phyloP scores from a whole-genome alignment of 2,888 invertebrate species.

The Lymantria monacha region DNA sequence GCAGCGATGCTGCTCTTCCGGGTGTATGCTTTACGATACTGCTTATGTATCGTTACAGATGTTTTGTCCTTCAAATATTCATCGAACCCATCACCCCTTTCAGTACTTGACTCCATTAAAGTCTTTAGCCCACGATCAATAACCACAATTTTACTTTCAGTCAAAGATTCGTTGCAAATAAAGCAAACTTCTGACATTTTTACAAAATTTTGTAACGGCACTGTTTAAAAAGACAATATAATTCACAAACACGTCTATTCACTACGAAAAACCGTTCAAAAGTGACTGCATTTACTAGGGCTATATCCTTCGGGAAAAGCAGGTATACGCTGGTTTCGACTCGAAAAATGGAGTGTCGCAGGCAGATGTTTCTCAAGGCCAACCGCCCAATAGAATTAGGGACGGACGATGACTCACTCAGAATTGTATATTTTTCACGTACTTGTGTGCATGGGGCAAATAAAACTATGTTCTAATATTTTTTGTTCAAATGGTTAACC shows the following conservation, averaged over 20 bases:
- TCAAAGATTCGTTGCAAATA: slow-evolving; percentile 5
- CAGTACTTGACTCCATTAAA: slow-evolving; percentile 14
- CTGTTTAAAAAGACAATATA: slow-evolving; percentile 1
- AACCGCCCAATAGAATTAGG: slow-evolving; percentile 10
- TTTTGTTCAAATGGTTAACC: too few relatives aligned
- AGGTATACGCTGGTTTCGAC: too few relatives aligned
- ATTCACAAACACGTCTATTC: slow-evolving; percentile 7
- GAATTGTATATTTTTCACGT: too few relatives aligned
- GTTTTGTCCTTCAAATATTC: slow-evolving; percentile 8
- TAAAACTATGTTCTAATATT: too few relatives aligned
- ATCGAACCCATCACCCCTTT: slow-evolving; percentile 10
- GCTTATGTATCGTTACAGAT: slow-evolving; percentile 9
- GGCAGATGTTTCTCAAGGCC: slow-evolving; percentile 15
- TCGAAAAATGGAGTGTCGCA: slow-evolving; percentile 7
- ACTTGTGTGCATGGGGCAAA: too few relatives aligned
- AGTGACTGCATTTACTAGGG: slow-evolving; percentile 6
- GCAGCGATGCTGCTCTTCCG: neutral
- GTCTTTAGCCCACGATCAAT: slow-evolving; percentile 12
- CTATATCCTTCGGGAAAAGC: too few relatives aligned
- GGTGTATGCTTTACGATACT: neutral
- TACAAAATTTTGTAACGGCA: slow-evolving; percentile 6
- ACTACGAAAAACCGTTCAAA: slow-evolving; percentile 6
- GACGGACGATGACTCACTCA: slow-evolving; percentile 7
- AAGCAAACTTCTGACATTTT: slow-evolving; percentile 9
- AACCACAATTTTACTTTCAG: slow-evolving; percentile 9